Base-by-base conservation (phyloP, 1,140 invertebrate genomes). In the Halictus rubicundus region DNA sequence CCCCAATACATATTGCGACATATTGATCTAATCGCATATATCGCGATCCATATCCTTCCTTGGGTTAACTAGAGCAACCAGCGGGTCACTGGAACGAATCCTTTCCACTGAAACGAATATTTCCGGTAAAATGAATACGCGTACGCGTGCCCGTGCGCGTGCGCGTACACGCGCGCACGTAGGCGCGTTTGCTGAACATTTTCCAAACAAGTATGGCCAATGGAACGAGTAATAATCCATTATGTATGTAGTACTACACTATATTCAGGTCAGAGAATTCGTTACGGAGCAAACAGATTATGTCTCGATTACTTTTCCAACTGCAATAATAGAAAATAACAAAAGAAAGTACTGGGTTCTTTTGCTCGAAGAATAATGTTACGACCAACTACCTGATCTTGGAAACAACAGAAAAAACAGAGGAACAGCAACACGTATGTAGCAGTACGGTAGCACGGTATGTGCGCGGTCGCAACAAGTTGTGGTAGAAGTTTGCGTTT, bases 381-480 rank as follows among this genome's bases (percentile, higher is more conserved):
- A 10, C 7, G 39, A 65, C 57, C 42, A 68, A 64, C 39, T n/a
- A n/a, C n/a, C n/a, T 82, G 74, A 68, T 49, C 52, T 37, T 59
- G 70, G 46, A 76, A 81, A 73, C 10, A 14, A 46, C 10, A 46
- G 2, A 12, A 14, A 46, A 46, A 46, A 2, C 10, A 12, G 10
- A 46, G 42, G 42, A 14, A 42, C 37, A 39, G 0, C n/a, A n/a
- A n/a, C n/a, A n/a, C n/a, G n/a, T n/a, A n/a, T n/a, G 14, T 14
- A 46, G 42, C 14, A 46, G 9, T 2, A 46, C 42, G 10, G 61
- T 21, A 14, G 7, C 8, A 32, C 3, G 7, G 82, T 74, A n/a
- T n/a, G n/a, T 80, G 84, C 82, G 85, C 78, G 74, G 66, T 87
- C 75, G 87, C 88, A 89, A 89, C 88, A 90, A 90, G 89, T n/a